Evolutionary conservation across 2,113 vertebrate genomes (phyloP).

Genomic region (Mesoclemmys tuberculata): DNA sequence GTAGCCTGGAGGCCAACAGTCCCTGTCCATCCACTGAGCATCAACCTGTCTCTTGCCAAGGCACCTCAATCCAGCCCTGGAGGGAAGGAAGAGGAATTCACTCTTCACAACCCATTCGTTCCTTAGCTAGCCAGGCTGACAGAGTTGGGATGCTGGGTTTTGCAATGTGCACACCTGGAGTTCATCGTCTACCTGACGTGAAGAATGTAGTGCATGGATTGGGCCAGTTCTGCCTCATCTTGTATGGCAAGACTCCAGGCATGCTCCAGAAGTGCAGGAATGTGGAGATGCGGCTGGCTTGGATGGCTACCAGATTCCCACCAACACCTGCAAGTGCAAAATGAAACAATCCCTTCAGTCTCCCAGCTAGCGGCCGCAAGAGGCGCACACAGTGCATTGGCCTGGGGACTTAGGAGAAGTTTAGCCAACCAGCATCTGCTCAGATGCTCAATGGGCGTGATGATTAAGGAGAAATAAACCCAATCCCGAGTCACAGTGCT

Average conservation of each 20-base stretch:
- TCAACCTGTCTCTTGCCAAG: not conserved
- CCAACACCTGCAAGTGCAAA: constrained; percentile 85
- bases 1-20: not conserved
- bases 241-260: constrained; percentile 91
- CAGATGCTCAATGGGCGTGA: not conserved
- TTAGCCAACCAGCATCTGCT: not conserved
- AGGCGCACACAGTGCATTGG: not conserved
- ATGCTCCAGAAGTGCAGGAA: constrained; percentile 92
- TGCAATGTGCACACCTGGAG: not conserved
- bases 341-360: not conserved
- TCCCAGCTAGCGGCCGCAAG: not conserved
- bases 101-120: constrained; percentile 31
- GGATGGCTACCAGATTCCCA: constrained; percentile 96
- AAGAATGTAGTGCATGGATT: constrained; percentile 90
- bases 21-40: not conserved
- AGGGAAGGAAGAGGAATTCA: not conserved
- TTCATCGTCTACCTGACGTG: constrained; percentile 84
- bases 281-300: constrained; percentile 95
- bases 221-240: constrained; percentile 92
- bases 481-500: not conserved
- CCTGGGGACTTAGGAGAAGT: not conserved
- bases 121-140: not conserved
- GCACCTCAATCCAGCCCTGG: not conserved
- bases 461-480: not conserved
- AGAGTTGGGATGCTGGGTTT: not conserved